Percentiles rank a stretch among this genome's conserved stretches.
phyloP scores from a whole-genome alignment of 2,797 vertebrate genomes.

The Chromobotia macracanthus region DNA sequence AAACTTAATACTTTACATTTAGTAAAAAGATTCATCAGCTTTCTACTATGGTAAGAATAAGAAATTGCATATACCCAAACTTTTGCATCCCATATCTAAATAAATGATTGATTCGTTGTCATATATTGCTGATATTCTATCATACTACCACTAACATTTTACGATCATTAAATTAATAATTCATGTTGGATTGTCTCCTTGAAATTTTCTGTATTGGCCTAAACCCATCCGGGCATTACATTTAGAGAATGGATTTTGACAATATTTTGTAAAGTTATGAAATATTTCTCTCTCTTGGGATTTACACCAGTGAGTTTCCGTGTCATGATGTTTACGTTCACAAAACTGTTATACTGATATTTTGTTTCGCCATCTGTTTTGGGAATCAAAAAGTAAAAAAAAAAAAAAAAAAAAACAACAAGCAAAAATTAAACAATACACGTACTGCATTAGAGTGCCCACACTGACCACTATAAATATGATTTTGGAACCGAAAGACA shows the following conservation, averaged over 20 bases:
- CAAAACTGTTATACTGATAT: constrained; percentile 76
- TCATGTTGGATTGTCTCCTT: constrained; percentile 80
- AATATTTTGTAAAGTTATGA: constrained; percentile 57
- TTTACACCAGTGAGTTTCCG: constrained; percentile 89
- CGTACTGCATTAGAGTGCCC: constrained; percentile 80
- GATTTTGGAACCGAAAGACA: constrained; percentile 75
- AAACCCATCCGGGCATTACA: constrained; percentile 55
- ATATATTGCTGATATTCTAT: constrained; percentile 79
- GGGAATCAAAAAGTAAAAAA: constrained; percentile 24
- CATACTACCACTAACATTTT: constrained; percentile 67
- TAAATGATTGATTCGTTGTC: constrained; percentile 72
- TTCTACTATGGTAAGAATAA: constrained; percentile 76
- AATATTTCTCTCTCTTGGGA: constrained; percentile 74
- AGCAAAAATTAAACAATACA: constrained; percentile 64
- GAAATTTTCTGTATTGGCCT: constrained; percentile 64
- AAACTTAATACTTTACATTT: constrained; percentile 80
- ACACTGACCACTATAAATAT: constrained; percentile 82
- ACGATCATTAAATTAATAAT: constrained; percentile 69
- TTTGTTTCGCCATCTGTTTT: constrained; percentile 69
- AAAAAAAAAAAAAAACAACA: constrained; percentile 15
- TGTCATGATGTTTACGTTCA: constrained; percentile 89
- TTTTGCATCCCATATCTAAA: constrained; percentile 80
- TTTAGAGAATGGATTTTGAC: constrained; percentile 61
- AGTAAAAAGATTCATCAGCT: constrained; percentile 81
- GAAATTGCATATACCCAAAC: constrained; percentile 87